phyloP scores from a whole-genome alignment of 2,113 vertebrate species.

The Elephantulus edwardii region DNA sequence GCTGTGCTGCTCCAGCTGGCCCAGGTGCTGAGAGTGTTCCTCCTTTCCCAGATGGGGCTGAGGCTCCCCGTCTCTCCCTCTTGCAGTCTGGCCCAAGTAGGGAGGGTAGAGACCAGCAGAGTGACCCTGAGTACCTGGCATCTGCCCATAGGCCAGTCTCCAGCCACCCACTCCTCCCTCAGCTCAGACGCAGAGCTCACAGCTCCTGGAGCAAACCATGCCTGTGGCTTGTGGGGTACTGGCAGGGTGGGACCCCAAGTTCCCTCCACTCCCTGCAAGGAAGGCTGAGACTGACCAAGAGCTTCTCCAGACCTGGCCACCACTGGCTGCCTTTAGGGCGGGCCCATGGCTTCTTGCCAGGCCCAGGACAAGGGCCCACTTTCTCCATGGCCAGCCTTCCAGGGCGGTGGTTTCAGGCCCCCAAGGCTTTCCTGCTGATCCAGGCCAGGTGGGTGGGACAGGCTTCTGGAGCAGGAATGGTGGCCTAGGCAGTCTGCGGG shows the following conservation, averaged over 20 bases:
- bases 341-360: not conserved
- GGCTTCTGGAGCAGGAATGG: not conserved
- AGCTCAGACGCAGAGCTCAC: not conserved
- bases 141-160: not conserved
- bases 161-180: not conserved
- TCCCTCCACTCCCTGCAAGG: not conserved
- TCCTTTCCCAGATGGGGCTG: not conserved
- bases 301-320: not conserved
- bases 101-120: not conserved
- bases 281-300: not conserved
- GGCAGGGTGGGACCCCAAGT: accelerated
- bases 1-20: too few species aligned
- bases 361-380: not conserved
- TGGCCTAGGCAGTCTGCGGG: not conserved
- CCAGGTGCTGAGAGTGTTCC: not conserved
- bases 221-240: accelerated
- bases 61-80: not conserved
- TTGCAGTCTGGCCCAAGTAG: not conserved
- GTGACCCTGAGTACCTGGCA: too few species aligned
- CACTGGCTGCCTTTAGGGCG: not conserved
- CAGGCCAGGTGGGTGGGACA: not conserved
- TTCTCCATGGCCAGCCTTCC: not conserved
- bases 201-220: too few species aligned
- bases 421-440: not conserved
- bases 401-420: accelerated